A percentile compares a stretch with the other conserved stretches of the same genome.
phyloP scores from a whole-genome alignment of 2,113 vertebrate species.

The Gobiocypris rarus region DNA sequence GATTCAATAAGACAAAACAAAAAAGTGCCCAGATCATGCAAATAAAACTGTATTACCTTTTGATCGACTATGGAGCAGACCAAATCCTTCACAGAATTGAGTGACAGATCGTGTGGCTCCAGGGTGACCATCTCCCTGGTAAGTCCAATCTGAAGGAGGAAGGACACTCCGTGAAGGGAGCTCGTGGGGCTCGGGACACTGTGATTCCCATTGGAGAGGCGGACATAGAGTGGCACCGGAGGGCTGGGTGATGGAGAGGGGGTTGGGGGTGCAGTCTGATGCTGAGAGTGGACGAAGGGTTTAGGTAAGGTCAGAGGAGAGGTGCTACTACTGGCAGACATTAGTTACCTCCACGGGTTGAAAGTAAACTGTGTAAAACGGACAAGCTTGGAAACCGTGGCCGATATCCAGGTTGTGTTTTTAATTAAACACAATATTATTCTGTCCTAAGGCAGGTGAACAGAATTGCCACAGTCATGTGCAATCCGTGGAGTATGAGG shows the following conservation, averaged over 20 bases:
- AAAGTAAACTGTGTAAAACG: constrained; percentile 55
- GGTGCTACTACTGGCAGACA: constrained; percentile 90
- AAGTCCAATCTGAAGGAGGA: constrained; percentile 95
- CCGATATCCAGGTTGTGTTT: constrained; percentile 5
- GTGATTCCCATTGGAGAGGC: constrained; percentile 93
- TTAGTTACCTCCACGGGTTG: constrained; percentile 83
- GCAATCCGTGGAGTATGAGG: not conserved
- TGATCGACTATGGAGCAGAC: constrained; percentile 98
- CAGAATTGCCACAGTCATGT: constrained; percentile 1
- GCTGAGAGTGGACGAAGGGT: constrained; percentile 83
- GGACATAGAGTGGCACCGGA: constrained; percentile 83
- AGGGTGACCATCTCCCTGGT: constrained; percentile 95
- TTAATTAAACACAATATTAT: constrained; percentile 35
- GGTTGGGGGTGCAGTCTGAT: constrained; percentile 80
- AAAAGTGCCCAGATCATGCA: not conserved
- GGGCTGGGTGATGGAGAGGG: constrained; percentile 84
- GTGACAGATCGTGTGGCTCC: constrained; percentile 90
- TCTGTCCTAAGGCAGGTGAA: not conserved
- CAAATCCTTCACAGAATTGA: constrained; percentile 93
- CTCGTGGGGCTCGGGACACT: constrained; percentile 89
- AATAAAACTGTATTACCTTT: constrained; percentile 80
- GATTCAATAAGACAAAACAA: not conserved
- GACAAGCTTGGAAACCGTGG: constrained; percentile 39
- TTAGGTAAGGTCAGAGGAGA: constrained; percentile 91
- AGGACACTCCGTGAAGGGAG: constrained; percentile 91